A percentile compares a stretch with the other conserved stretches of the same genome.
These are phyloP conservation scores for Apeltes quadracus DNA, from an alignment of 2,113 vertebrate species.

Conservation along the genomic window DNA sequence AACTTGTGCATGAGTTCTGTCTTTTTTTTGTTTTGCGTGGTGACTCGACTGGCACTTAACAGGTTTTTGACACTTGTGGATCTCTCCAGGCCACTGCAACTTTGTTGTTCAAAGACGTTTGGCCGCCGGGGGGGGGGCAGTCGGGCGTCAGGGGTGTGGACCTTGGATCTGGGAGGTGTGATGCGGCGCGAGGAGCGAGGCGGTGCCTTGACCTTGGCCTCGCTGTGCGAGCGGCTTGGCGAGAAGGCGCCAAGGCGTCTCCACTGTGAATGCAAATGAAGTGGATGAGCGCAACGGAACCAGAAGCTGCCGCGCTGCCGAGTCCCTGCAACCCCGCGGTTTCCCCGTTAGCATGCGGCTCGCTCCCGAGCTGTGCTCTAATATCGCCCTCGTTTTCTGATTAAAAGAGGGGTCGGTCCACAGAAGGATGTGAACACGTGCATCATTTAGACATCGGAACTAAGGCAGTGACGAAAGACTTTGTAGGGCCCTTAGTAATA, in stretches of 20 bases:
- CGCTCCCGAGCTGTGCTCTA: constrained; percentile 27
- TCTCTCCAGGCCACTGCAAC: constrained; percentile 45
- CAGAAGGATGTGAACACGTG: constrained; percentile 38
- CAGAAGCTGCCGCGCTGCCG: constrained; percentile 44
- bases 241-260: constrained; percentile 25
- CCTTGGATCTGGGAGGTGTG: constrained; percentile 58
- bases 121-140: constrained; percentile 43
- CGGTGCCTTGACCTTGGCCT: constrained; percentile 73
- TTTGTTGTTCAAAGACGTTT: constrained; percentile 61
- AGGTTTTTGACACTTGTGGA: constrained; percentile 55
- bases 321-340: constrained; percentile 32
- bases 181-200: constrained; percentile 69
- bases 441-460: constrained; percentile 29
- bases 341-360: constrained; percentile 49
- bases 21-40: constrained; percentile 25
- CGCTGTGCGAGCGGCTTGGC: constrained; percentile 46
- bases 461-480: constrained; percentile 7
- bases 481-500: constrained; percentile 23
- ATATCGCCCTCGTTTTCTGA: constrained; percentile 49
- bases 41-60: constrained; percentile 34
- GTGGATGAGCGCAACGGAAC: constrained; percentile 29
- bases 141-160: constrained; percentile 52
- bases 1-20: constrained; percentile 29
- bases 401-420: constrained; percentile 47
- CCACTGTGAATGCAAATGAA: constrained; percentile 71